These are phyloP conservation scores for Leptodactylus fuscus DNA, from an alignment of 2,113 vertebrate genomes.

Conservation along the genomic window DNA sequence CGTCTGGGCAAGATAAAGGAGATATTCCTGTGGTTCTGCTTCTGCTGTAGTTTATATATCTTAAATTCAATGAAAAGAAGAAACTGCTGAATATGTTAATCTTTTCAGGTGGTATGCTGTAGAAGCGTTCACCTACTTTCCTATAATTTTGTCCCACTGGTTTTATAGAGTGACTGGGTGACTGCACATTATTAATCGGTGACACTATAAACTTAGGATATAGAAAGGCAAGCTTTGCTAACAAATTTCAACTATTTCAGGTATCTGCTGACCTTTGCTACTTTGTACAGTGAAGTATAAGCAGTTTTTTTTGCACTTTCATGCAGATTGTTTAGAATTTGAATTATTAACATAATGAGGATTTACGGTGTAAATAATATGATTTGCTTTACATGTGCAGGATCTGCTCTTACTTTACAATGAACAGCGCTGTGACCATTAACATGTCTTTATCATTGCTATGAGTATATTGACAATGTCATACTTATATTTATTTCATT, in stretches of 20 bases:
- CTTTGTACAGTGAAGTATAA: neutral
- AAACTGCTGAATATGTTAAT: conserved; percentile 33
- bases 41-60: neutral
- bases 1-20: too few relatives aligned
- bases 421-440: too few relatives aligned
- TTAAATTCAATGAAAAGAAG: neutral
- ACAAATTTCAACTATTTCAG: conserved; percentile 7
- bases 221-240: neutral
- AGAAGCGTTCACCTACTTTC: neutral
- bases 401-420: too few relatives aligned
- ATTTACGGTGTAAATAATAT: neutral
- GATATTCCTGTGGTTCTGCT: too few relatives aligned
- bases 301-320: neutral
- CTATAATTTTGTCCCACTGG: conserved; percentile 33
- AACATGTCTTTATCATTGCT: too few relatives aligned
- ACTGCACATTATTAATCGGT: conserved; percentile 38
- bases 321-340: conserved; percentile 11
- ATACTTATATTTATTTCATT: too few relatives aligned
- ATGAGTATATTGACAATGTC: too few relatives aligned
- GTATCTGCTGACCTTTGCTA: neutral
- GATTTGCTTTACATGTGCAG: neutral
- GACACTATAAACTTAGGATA: conserved; percentile 21
- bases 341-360: neutral
- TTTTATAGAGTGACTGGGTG: conserved; percentile 21
- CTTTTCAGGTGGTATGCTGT: neutral